These are phyloP conservation scores for Cryptocheilus praepositus DNA, from an alignment of 2,888 invertebrate genomes.

Conservation along the genomic window DNA sequence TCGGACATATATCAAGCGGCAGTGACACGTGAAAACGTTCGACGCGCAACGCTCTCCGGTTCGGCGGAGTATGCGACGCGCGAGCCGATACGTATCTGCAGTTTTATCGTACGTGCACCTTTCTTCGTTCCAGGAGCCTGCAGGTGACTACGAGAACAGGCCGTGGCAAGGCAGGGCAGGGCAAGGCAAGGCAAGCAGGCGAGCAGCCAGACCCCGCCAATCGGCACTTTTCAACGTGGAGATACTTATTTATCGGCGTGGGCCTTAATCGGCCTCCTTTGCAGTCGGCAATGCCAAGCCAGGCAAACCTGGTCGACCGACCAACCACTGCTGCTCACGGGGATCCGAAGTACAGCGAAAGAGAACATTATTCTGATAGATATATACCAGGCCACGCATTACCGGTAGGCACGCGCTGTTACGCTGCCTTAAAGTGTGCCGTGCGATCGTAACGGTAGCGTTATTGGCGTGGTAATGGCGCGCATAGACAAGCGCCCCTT, in stretches of 20 bases:
- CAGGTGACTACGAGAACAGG: constrained; percentile 37
- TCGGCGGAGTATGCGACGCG: neutral
- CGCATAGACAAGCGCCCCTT: no score
- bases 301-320: no score
- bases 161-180: no score
- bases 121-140: constrained; percentile 32
- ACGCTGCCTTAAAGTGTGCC: constrained; percentile 11
- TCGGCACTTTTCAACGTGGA: constrained; percentile 41
- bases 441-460: constrained; percentile 13
- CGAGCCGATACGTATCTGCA: constrained; percentile 38
- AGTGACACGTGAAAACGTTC: constrained; percentile 46
- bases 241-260: constrained; percentile 43
- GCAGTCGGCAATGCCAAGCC: constrained; percentile 11
- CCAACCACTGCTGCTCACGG: no score
- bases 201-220: constrained; percentile 18
- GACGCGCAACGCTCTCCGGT: constrained; percentile 27
- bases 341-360: constrained; percentile 7
- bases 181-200: neutral
- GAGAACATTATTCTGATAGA: constrained; percentile 17
- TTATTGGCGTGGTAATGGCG: no score
- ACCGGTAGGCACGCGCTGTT: constrained; percentile 1
- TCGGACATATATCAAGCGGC: constrained; percentile 49
- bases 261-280: constrained; percentile 24
- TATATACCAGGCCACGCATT: constrained; percentile 1
- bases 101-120: constrained; percentile 35